Percentiles rank a stretch among this genome's conserved stretches.
phyloP scores from a whole-genome alignment of 2,113 vertebrate genomes.

The Alethe castanea region DNA sequence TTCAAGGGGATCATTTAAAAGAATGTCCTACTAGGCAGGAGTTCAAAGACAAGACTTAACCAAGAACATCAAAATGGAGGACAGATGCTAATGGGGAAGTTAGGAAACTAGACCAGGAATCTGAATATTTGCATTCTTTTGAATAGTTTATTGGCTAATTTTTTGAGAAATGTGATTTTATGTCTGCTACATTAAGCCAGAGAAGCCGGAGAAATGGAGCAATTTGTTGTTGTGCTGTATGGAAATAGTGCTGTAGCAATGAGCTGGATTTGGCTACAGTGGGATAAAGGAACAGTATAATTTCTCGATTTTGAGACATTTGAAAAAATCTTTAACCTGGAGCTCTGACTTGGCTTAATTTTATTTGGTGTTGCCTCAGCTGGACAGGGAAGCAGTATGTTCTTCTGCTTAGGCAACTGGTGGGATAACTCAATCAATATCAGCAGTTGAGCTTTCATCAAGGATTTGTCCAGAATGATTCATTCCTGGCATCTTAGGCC shows the following conservation, averaged over 20 bases:
- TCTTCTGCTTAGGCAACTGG: neutral
- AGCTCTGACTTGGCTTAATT: neutral
- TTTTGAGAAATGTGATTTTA: neutral
- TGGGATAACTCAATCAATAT: neutral
- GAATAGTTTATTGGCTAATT: neutral
- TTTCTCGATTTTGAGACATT: neutral
- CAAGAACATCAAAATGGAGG: neutral
- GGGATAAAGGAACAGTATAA: neutral
- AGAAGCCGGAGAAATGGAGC: neutral
- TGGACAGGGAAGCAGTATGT: neutral
- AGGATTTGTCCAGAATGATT: neutral
- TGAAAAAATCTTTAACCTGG: neutral
- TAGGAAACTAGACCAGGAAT: neutral
- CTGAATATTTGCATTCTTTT: neutral
- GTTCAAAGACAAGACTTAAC: neutral
- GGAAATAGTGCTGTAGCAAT: neutral
- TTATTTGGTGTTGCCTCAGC: neutral
- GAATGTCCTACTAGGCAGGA: neutral
- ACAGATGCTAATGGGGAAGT: neutral
- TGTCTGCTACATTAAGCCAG: neutral
- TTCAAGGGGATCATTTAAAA: neutral
- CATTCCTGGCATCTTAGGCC: neutral
- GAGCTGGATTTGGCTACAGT: neutral
- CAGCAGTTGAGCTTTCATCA: neutral
- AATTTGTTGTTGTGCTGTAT: neutral